Conservation (phyloP, 1,140 invertebrate species). For the Phymorhynchus buccinoides region DNA sequence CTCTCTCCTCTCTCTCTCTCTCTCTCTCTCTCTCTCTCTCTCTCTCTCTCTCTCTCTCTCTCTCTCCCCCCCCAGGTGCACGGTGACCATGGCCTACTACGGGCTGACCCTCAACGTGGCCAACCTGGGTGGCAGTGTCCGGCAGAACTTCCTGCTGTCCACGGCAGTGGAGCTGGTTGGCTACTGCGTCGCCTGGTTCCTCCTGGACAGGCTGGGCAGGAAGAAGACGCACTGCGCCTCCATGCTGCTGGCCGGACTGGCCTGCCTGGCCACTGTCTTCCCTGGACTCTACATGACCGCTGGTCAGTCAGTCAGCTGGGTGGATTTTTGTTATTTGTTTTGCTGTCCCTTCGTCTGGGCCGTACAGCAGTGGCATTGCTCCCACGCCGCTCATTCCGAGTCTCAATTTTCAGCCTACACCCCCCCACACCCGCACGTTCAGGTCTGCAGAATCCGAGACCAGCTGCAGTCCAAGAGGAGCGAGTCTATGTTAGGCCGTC, state of each 20-base stretch:
- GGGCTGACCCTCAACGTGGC: constrained; percentile 75
- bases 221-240: constrained; percentile 40
- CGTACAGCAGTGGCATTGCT: too few species aligned
- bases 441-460: too few species aligned
- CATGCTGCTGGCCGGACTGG: constrained; percentile 48
- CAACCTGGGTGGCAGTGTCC: constrained; percentile 57
- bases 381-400: too few species aligned
- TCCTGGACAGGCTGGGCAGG: constrained; percentile 48
- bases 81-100: constrained; percentile 49
- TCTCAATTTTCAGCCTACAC: too few species aligned
- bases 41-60: too few species aligned
- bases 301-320: background rate
- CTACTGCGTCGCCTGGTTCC: constrained; percentile 37
- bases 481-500: too few species aligned
- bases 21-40: too few species aligned
- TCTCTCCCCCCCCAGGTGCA: constrained; percentile 40
- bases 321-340: too few species aligned
- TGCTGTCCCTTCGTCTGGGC: too few species aligned
- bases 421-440: too few species aligned
- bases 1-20: too few species aligned
- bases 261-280: constrained; percentile 49
- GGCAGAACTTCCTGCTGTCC: constrained; percentile 57
- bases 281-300: constrained; percentile 39
- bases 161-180: constrained; percentile 85
- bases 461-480: too few species aligned